A percentile compares a stretch with the other conserved stretches of the same genome.
Evolutionary conservation across 2,888 invertebrate genomes (phyloP).

Genomic region (Busseola fusca): DNA sequence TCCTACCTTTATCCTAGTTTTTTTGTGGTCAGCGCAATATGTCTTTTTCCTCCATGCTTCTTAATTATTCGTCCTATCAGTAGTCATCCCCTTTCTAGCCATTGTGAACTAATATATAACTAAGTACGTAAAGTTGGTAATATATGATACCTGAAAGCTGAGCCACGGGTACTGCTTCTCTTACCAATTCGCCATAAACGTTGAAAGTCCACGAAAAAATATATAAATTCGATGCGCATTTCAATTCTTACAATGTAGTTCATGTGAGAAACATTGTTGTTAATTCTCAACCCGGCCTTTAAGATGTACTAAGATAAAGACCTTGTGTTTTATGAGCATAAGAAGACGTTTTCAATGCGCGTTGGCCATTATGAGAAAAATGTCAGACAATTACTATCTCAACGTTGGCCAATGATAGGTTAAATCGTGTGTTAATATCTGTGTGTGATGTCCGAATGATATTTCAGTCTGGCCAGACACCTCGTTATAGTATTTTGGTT

Average conservation of each 20-base stretch:
- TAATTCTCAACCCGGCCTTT: constrained; percentile 48
- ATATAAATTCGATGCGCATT: constrained; percentile 26
- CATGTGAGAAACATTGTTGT: constrained; percentile 46
- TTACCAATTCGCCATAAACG: not conserved
- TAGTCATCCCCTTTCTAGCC: too few species aligned
- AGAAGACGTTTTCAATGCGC: constrained; percentile 48
- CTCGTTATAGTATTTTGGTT: constrained; percentile 45
- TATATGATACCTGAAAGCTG: not conserved
- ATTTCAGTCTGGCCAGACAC: constrained; percentile 39
- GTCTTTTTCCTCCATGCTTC: too few species aligned
- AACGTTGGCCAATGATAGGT: constrained; percentile 47
- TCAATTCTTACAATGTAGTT: constrained; percentile 24
- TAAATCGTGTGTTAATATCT: constrained; percentile 54
- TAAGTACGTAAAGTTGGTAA: not conserved
- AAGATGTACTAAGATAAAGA: constrained; percentile 46
- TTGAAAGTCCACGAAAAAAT: not conserved
- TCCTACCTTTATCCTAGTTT: too few species aligned
- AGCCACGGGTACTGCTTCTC: not conserved
- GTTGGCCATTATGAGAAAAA: constrained; percentile 60
- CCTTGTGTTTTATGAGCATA: constrained; percentile 57
- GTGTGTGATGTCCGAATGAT: constrained; percentile 36
- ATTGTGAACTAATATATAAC: not conserved
- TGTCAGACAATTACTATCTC: constrained; percentile 63
- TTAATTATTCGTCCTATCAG: too few species aligned
- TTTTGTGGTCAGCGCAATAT: too few species aligned